Percentiles rank a stretch among this genome's conserved stretches.
These are phyloP conservation scores for Antheraea pernyi DNA, from an alignment of 1,140 invertebrate species.

Conservation along the genomic window DNA sequence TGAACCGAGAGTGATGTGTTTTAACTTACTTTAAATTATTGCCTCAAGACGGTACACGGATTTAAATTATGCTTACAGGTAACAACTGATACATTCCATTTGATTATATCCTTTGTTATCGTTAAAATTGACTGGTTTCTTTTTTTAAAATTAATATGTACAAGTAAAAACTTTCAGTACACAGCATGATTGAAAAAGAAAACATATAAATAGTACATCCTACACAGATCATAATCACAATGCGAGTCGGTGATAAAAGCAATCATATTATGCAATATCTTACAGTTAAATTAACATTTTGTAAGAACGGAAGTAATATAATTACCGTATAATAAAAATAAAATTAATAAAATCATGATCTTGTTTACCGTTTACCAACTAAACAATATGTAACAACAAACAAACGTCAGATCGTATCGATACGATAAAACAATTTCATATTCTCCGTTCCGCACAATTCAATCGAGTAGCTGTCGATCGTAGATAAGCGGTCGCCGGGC, in stretches of 20 bases:
- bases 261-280: background rate
- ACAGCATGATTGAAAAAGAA: no score
- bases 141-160: no score
- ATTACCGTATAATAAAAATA: background rate
- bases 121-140: no score
- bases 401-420: slow-evolving; percentile 12
- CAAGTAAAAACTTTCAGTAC: no score
- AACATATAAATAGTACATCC: no score
- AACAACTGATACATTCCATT: no score
- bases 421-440: slow-evolving; percentile 17
- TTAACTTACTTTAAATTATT: no score
- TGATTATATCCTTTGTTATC: no score
- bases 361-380: slow-evolving; percentile 1
- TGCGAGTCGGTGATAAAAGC: background rate
- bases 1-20: no score
- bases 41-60: no score
- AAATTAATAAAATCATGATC: background rate
- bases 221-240: background rate
- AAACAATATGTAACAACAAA: slow-evolving; percentile 3
- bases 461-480: slow-evolving; percentile 22
- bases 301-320: background rate
- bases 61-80: no score
- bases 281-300: background rate
- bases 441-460: slow-evolving; percentile 19
- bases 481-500: slow-evolving; percentile 18